These are phyloP conservation scores for Enteromius unitaeniatus DNA, from an alignment of 2,797 vertebrate species.

Conservation along the genomic window DNA sequence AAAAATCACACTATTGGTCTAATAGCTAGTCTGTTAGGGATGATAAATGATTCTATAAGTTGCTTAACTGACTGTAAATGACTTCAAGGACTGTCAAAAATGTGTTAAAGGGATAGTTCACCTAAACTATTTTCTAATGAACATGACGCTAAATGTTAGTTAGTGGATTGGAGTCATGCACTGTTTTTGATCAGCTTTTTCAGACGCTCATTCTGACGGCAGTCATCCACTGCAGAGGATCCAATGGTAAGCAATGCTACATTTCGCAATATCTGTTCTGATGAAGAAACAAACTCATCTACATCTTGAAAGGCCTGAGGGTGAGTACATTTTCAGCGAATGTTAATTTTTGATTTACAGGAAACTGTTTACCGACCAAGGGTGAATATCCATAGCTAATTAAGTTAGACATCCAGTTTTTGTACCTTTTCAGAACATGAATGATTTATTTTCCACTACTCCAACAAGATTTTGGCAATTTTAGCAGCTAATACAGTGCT, in stretches of 20 bases:
- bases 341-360: too few species aligned
- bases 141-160: neutral
- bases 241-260: neutral
- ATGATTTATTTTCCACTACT: neutral
- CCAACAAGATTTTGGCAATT: neutral
- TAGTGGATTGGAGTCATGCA: neutral
- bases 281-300: neutral
- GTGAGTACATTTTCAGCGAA: neutral
- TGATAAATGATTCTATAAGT: neutral
- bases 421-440: constrained; percentile 1
- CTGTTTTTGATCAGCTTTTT: neutral
- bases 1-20: neutral
- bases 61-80: neutral
- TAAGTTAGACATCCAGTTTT: neutral
- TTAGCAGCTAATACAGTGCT: neutral
- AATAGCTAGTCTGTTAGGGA: neutral
- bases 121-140: neutral
- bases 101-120: neutral
- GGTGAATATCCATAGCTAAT: neutral
- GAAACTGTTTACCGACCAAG: neutral
- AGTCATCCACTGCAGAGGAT: neutral
- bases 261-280: neutral
- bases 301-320: neutral
- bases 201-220: neutral
- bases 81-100: neutral